Evolutionary conservation across 2,888 invertebrate genomes (phyloP), one percentile per base, ranked within the genome.

Genomic region (Diaprepes abbreviatus): DNA sequence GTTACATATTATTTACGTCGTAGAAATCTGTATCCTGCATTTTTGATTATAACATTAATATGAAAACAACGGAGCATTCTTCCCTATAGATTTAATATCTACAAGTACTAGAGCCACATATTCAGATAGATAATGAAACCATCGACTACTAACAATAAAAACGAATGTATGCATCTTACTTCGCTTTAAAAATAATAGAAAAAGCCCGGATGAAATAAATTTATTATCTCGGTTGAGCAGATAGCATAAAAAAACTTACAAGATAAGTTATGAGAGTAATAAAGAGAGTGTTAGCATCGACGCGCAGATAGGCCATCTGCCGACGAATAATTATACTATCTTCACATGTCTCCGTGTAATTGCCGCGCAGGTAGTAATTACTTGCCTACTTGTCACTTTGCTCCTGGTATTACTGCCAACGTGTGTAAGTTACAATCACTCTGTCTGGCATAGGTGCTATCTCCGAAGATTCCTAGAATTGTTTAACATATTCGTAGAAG

Each of bases 271-370:
- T 66, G 58, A 60, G 31, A 9, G 43, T 43, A 60, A 66, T 66
- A 66, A 58, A 72, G 57, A 62, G 60, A 64, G 60, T 69, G 57
- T 60, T 57, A 66, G 59, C 52, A 58, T 50, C 12, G 57, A 48
- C 63, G 40, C 36, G 31, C 38, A 58, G 72, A 70, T 73, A 73
- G 59, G 64, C 60, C 64, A 73, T 73, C 66, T 67, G 65, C 67
- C 69, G 60, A 66, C 60, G 59, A 71, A 70, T 71, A 73, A 73
- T 73, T 73, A 71, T 69, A 70, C 67, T 66, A 73, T 73, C 68
- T 67, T 68, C 66, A 66, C 67, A 68, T 62, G 72, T 72, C 66
- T 63, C 50, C 60, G 6, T 17, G 16, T 64, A 68, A 64, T 71
- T 64, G 67, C 71, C 28, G 45, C 55, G 35, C 57, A 57, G 66